Evolutionary conservation across 1,140 invertebrate species (phyloP).

Genomic region (Ceratina australensis): DNA sequence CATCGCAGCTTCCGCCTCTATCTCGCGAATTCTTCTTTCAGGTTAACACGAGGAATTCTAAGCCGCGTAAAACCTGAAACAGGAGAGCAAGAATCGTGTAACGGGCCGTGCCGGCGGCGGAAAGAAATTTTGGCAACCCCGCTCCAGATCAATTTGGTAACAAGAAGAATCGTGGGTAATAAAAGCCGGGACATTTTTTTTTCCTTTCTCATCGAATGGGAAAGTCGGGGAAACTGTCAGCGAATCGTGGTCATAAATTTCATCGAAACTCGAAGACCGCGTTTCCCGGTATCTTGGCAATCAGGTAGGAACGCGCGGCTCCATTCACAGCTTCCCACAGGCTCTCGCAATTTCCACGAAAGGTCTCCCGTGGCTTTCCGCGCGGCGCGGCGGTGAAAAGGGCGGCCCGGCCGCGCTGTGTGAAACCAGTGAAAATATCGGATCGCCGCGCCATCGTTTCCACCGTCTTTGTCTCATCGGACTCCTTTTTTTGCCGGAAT

Average conservation of each 20-base stretch:
- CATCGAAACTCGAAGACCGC: not conserved
- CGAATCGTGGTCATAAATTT: conserved; percentile 12
- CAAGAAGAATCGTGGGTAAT: not conserved
- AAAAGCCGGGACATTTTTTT: not conserved
- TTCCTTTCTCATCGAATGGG: not conserved
- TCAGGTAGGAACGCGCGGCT: conserved; percentile 40
- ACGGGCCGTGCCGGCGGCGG: not conserved
- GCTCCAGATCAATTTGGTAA: not conserved
- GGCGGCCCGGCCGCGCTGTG: conserved; percentile 16
- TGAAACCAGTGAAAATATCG: conserved; percentile 46
- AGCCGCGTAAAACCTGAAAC: not conserved
- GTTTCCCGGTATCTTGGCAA: conserved; percentile 14
- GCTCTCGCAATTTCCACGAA: conserved; percentile 63
- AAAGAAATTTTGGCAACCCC: conserved; percentile 2
- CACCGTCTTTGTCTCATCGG: conserved; percentile 32
- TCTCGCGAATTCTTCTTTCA: conserved; percentile 18
- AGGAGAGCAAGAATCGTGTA: conserved; percentile 48
- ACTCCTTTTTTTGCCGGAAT: conserved; percentile 21
- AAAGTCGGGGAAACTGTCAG: not conserved
- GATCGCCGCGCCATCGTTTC: conserved; percentile 37
- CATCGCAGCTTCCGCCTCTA: conserved; percentile 65
- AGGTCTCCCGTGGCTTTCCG: conserved; percentile 31
- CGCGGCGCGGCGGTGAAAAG: conserved; percentile 34
- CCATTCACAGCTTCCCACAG: conserved; percentile 58
- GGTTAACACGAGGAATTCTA: not conserved